Conservation (phyloP, 2,888 invertebrate genomes). For the Tigriopus californicus region DNA sequence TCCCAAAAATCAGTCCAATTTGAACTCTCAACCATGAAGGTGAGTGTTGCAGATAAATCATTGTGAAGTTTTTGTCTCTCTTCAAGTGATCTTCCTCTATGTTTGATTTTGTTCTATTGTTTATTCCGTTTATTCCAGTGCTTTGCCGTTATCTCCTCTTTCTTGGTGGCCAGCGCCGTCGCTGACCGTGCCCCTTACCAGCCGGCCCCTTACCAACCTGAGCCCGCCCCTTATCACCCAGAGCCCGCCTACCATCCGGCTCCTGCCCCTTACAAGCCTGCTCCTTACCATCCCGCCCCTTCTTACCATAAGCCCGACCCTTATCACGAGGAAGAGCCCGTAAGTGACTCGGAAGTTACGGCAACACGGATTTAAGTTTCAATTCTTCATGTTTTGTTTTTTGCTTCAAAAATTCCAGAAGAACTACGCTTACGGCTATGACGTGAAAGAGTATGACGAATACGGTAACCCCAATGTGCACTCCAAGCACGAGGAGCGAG, state of each 20-base stretch:
- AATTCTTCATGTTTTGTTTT: not conserved
- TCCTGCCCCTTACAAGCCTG: slow-evolving; percentile 14
- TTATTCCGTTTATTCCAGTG: not conserved
- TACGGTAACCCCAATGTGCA: slow-evolving; percentile 16
- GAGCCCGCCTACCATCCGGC: not conserved
- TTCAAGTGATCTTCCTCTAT: no score
- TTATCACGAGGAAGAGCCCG: slow-evolving; percentile 13
- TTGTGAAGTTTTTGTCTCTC: no score
- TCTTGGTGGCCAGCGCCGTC: not conserved
- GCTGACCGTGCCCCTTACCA: slow-evolving; percentile 6
- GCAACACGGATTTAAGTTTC: not conserved
- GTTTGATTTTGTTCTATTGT: not conserved
- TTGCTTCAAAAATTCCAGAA: not conserved
- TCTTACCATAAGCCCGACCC: slow-evolving; percentile 3
- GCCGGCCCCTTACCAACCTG: not conserved
- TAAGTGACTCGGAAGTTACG: not conserved
- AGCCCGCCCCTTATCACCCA: slow-evolving; percentile 8
- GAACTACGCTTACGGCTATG: slow-evolving; percentile 12
- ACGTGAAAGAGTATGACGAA: slow-evolving; percentile 15
- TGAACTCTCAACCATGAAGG: no score
- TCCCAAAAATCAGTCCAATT: no score
- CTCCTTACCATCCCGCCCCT: slow-evolving; percentile 10
- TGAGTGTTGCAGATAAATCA: no score
- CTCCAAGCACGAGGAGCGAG: not conserved
- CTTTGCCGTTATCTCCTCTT: not conserved